Evolutionary conservation across 2,797 vertebrate genomes (phyloP), one percentile per base, ranked within the genome.

Genomic region (Carapus acus): DNA sequence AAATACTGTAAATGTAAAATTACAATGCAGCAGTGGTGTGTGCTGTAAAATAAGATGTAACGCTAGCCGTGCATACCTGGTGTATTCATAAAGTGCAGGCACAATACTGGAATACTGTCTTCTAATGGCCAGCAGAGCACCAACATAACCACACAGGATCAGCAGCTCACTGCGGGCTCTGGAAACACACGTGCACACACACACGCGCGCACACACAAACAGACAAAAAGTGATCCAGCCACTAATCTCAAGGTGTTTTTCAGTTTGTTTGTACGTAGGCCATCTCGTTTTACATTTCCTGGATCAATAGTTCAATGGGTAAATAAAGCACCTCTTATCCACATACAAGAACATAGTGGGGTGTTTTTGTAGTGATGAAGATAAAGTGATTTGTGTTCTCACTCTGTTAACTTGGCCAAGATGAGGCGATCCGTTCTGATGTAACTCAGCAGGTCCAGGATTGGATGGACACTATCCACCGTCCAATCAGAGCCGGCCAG

Each of bases 51-150:
- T n/a, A n/a, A n/a, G n/a, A n/a, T n/a, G n/a, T n/a, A n/a, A n/a
- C n/a, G n/a, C n/a, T n/a, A n/a, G n/a, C n/a, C n/a, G 2, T 40
- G 11, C 56, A 74, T 87, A 97, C 96, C 94, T 96, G 47, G 95
- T 98, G 48, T 96, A 98, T 55, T 98, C 96, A 29, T 96, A 98
- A 54, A 98, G 90, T 21, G 93, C 92, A 37, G 95, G 93, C 14
- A 98, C 91, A 18, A 98, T 91, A 78, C 89, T 93, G 60, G 64
- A 82, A 76, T 97, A 98, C 13, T 90, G 85, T 73, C 92, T 91
- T 66, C 89, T 86, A 54, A 97, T 91, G 63, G 95, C 94, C 59
- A 93, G 80, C 42, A 98, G 81, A 14, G 89, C 93, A 49, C 95
- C 95, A 11, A 83, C 8, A 2, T 98, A 98, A 33, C 96, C 95